Conservation (phyloP, 2,113 vertebrate species). For the Pristiophorus japonicus region DNA sequence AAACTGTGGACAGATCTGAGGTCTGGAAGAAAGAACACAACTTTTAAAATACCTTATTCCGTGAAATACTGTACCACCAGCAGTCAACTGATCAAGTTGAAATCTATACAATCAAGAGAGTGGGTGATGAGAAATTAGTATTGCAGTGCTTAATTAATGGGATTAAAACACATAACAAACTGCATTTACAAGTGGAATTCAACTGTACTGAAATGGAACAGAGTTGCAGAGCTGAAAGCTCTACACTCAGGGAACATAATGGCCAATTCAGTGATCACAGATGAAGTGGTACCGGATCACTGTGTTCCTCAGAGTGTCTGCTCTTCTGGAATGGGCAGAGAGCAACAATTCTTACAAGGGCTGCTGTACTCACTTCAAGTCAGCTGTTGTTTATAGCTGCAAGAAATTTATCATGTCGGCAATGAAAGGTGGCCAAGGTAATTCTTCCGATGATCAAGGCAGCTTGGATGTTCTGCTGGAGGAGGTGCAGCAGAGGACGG, state of each 20-base stretch:
- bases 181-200: background rate
- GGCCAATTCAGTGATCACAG: too few relatives aligned
- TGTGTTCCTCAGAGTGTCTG: too few relatives aligned
- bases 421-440: too few relatives aligned
- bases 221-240: background rate
- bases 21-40: conserved; percentile 54
- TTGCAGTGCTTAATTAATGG: background rate
- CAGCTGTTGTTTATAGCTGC: too few relatives aligned
- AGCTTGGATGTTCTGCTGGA: too few relatives aligned
- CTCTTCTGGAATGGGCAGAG: background rate
- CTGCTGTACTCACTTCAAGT: too few relatives aligned
- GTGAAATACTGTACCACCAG: background rate
- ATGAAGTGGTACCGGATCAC: too few relatives aligned
- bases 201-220: background rate
- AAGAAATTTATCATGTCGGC: too few relatives aligned
- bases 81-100: background rate
- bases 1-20: conserved; percentile 67
- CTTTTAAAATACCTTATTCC: background rate
- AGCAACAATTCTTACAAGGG: background rate
- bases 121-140: background rate
- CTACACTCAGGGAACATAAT: too few relatives aligned
- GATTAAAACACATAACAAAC: background rate
- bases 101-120: background rate
- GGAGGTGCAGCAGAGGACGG: too few relatives aligned
- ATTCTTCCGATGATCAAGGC: too few relatives aligned